These are phyloP conservation scores for Paradoxurus hermaphroditus DNA, from an alignment of 2,113 vertebrate genomes.

Conservation along the genomic window DNA sequence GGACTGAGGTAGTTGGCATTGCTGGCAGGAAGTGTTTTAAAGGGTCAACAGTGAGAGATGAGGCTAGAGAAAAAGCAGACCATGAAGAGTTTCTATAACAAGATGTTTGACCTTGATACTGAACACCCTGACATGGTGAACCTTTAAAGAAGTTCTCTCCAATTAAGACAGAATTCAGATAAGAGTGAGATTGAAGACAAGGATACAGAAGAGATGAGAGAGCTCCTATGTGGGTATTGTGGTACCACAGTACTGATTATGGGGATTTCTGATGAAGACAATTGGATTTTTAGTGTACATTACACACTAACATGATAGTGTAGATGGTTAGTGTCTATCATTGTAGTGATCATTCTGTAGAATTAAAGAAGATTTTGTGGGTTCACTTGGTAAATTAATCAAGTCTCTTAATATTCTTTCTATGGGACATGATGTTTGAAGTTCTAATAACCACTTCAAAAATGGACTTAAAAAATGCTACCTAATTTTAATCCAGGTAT, in stretches of 20 bases:
- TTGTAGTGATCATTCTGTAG: neutral
- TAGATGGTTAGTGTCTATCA: neutral
- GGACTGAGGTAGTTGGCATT: neutral
- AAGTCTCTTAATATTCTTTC: neutral
- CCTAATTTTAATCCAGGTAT: neutral
- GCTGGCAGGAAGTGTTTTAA: neutral
- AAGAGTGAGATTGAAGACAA: neutral
- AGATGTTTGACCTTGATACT: neutral
- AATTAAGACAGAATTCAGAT: neutral
- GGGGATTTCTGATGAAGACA: neutral
- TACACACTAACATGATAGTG: neutral
- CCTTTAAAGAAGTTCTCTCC: neutral
- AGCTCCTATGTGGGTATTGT: neutral
- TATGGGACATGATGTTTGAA: neutral
- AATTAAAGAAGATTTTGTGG: neutral
- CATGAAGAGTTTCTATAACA: rapidly evolving
- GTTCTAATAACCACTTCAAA: neutral
- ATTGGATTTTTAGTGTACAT: neutral
- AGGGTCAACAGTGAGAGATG: neutral
- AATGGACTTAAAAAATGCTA: neutral
- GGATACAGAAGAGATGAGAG: neutral
- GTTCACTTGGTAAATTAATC: neutral
- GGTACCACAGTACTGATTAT: too few relatives aligned
- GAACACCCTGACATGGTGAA: neutral
- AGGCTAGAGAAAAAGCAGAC: neutral